Conservation (phyloP, 2,797 vertebrate genomes). For the Miichthys miiuy region DNA sequence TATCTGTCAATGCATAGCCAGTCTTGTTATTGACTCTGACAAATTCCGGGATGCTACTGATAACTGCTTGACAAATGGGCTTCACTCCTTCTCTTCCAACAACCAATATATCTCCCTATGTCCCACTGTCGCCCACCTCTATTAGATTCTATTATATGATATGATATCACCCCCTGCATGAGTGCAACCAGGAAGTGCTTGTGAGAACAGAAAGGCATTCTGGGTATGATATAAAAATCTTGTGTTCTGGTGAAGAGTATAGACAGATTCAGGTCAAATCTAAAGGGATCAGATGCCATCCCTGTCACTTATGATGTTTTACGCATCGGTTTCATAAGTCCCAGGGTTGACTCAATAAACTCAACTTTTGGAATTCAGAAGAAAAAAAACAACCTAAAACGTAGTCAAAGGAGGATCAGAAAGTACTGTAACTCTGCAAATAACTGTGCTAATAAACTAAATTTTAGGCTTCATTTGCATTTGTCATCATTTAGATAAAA, state of each 20-base stretch:
- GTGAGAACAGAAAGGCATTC: conserved; percentile 34
- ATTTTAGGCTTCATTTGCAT: neutral
- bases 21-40: conserved; percentile 79
- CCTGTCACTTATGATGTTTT: neutral
- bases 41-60: conserved; percentile 69
- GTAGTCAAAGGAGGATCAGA: neutral
- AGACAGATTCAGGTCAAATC: conserved; percentile 22
- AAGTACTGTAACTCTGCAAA: neutral
- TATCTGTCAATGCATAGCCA: conserved; percentile 60
- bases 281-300: conserved; percentile 10
- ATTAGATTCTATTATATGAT: conserved; percentile 80
- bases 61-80: conserved; percentile 78
- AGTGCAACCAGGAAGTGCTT: conserved; percentile 49
- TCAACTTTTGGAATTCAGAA: neutral
- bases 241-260: neutral
- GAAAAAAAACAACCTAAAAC: neutral
- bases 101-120: conserved; percentile 68
- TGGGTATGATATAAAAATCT: conserved; percentile 37
- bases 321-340: neutral
- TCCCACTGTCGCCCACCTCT: conserved; percentile 60
- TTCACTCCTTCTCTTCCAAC: conserved; percentile 56
- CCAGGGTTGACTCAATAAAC: neutral
- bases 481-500: neutral
- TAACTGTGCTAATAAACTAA: neutral
- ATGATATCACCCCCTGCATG: conserved; percentile 61